These are phyloP conservation scores for Globodera rostochiensis DNA, from an alignment of 1,140 invertebrate species.

Conservation along the genomic window DNA sequence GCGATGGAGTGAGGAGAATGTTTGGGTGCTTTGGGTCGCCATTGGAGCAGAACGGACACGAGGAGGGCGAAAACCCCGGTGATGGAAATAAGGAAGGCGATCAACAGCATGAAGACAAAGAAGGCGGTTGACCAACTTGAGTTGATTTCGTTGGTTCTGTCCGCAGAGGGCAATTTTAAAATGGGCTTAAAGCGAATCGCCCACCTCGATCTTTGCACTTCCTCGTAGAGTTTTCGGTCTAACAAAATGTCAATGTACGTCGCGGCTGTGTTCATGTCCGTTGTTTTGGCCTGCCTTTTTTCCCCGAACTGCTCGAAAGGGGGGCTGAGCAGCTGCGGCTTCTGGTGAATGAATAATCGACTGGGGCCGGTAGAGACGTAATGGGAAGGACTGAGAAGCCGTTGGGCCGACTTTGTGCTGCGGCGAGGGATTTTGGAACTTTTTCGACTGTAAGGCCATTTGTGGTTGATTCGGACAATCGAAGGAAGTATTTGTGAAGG, in stretches of 20 bases:
- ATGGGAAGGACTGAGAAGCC: constrained; percentile 5
- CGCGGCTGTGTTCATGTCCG: not conserved
- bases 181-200: not conserved
- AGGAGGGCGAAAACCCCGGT: constrained; percentile 15
- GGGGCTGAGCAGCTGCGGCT: not conserved
- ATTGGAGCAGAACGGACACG: constrained; percentile 22
- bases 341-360: not conserved
- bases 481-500: not conserved
- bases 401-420: constrained; percentile 19
- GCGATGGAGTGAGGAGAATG: not conserved
- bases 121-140: constrained; percentile 18
- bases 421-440: constrained; percentile 9
- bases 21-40: constrained; percentile 14
- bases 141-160: constrained; percentile 20
- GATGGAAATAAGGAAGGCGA: constrained; percentile 16
- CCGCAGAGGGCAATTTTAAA: not conserved
- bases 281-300: not conserved
- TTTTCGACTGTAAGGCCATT: constrained; percentile 21
- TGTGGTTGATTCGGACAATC: not conserved
- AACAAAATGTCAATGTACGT: constrained; percentile 20
- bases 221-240: constrained; percentile 25
- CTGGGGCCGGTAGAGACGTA: not conserved
- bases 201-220: constrained; percentile 10
- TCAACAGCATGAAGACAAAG: constrained; percentile 14
- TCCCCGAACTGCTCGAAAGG: not conserved